Conservation (phyloP, 2,888 invertebrate species). For the Clostera curtula region DNA sequence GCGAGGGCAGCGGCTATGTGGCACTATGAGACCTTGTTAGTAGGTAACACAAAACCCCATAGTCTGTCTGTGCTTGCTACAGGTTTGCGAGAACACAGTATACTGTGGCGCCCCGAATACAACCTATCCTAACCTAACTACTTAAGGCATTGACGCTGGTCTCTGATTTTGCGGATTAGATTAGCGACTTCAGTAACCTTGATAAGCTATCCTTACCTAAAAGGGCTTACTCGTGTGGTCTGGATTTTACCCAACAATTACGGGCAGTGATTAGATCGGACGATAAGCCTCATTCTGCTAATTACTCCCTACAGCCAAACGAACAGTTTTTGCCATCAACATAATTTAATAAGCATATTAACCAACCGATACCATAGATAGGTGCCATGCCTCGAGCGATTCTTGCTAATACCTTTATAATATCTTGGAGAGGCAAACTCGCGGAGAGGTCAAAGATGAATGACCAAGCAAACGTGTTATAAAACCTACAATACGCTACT, state of each 20-base stretch:
- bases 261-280: conserved; percentile 61
- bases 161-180: too few species aligned
- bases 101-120: too few species aligned
- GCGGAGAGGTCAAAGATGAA: conserved; percentile 66
- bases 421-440: conserved; percentile 36
- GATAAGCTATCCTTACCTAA: too few species aligned
- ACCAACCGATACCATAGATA: conserved; percentile 66
- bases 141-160: too few species aligned
- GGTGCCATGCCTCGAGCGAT: conserved; percentile 49
- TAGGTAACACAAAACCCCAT: too few species aligned
- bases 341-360: conserved; percentile 73
- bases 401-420: conserved; percentile 56
- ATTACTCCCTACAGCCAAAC: conserved; percentile 75
- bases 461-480: conserved; percentile 63
- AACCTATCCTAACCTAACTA: too few species aligned
- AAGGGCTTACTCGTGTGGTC: conserved; percentile 42
- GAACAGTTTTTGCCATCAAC: conserved; percentile 67
- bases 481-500: conserved; percentile 54
- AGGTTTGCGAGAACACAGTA: too few species aligned
- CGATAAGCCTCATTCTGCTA: conserved; percentile 68
- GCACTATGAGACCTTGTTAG: too few species aligned
- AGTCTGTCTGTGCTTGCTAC: too few species aligned
- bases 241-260: conserved; percentile 62
- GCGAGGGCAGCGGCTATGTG: too few species aligned
- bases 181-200: conserved; percentile 27